Base-by-base conservation (phyloP, 2,797 vertebrate species). In the Stomatorhinus walkeri region DNA sequence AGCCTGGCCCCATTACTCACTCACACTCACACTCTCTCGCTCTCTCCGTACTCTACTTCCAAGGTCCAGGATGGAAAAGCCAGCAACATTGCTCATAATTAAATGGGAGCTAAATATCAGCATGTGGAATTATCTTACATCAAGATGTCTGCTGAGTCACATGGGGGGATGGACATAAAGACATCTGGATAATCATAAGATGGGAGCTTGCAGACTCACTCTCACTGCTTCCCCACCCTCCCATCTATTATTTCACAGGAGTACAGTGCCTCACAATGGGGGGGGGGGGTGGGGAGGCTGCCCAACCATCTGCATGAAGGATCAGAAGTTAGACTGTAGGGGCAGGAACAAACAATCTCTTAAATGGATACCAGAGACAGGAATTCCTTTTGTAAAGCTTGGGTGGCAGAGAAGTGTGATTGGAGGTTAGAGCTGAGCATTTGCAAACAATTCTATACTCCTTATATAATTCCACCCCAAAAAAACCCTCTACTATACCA, bases 1-100 rank as follows among this genome's bases (percentile, higher is more conserved):
- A 10, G 36, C 14, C 40, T n/a, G 81, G n/a, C 40, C 40, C n/a
- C 7, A 10, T 46, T 24, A 81, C 40, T 8, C 76, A 43, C 72
- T 16, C 32, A 40, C 72, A 32, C 10, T 14, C 7, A 40, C 68
- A 1, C 79, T 1, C 79, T 43, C 79, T 49, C 79, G 1, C 36
- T n/a, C 36, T 4, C 36, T 86, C 90, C 91, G 90, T 93, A 91
- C 90, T 93, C 91, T 93, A 94, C 94, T 95, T 96, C 95, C 95
- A 94, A 89, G 10, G 90, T 93, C 91, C n/a, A 61, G 83, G 87
- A 56, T 88, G 91, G 91, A 92, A 93, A 93, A 93, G 93, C 93
- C 93, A 94, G 93, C 92, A 93, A 92, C 91, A 68, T 91, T 93
- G 91, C 90, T 93, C 90, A 91, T 92, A 93, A 94, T 94, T 93